Conservation (phyloP, 2,888 invertebrate genomes). For the Diadromus collaris region DNA sequence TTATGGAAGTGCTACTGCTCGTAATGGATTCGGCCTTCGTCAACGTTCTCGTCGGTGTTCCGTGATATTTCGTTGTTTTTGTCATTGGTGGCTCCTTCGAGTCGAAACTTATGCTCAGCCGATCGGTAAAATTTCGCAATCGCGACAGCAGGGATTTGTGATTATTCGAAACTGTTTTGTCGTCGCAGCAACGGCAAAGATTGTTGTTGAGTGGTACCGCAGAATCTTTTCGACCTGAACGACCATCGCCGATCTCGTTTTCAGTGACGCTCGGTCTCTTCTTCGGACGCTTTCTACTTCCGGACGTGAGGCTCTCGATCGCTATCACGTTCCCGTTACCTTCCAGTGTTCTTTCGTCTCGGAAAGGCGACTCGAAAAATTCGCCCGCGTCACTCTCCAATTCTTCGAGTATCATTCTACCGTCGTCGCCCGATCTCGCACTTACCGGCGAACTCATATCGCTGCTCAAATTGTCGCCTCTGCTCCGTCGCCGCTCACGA, state of each 20-base stretch:
- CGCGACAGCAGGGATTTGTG: constrained; percentile 81
- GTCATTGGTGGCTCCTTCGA: constrained; percentile 77
- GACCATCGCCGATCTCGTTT: constrained; percentile 29
- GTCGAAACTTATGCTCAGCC: constrained; percentile 81
- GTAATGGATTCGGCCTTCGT: constrained; percentile 74
- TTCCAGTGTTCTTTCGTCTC: constrained; percentile 53
- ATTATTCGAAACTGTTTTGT: constrained; percentile 74
- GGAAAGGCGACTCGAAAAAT: constrained; percentile 49
- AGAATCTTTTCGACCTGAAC: constrained; percentile 21
- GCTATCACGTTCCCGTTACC: constrained; percentile 71
- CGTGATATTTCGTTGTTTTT: constrained; percentile 67
- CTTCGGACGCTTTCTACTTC: constrained; percentile 38
- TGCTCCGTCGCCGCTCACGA: constrained; percentile 73
- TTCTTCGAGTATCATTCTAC: constrained; percentile 73
- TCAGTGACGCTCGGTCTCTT: constrained; percentile 62
- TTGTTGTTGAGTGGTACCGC: constrained; percentile 42
- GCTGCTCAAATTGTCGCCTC: constrained; percentile 72
- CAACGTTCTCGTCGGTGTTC: constrained; percentile 64
- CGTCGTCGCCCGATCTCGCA: constrained; percentile 74
- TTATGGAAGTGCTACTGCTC: constrained; percentile 49
- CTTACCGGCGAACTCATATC: constrained; percentile 77
- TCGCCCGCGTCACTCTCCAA: constrained; percentile 70
- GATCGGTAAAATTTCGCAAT: constrained; percentile 82
- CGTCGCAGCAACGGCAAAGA: constrained; percentile 74
- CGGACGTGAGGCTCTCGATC: constrained; percentile 14